Conservation (phyloP, 2,888 invertebrate genomes). For the Apomyelois bistriatella region DNA sequence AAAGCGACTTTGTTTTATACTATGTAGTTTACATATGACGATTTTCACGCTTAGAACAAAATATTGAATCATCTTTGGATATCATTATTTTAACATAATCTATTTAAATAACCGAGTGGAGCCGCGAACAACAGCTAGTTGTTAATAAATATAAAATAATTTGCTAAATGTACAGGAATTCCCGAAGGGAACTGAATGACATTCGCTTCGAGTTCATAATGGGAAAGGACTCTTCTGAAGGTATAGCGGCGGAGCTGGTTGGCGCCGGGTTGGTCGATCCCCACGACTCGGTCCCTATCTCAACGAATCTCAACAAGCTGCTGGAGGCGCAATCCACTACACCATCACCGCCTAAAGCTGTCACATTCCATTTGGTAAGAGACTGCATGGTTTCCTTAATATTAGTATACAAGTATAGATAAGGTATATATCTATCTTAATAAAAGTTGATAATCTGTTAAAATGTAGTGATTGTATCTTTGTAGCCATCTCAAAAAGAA, state of each 20-base stretch:
- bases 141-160: background rate
- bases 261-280: constrained; percentile 96
- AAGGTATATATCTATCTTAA: no score
- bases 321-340: constrained; percentile 31
- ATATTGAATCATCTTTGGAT: no score
- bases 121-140: no score
- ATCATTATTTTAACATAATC: no score
- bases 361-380: constrained; percentile 64
- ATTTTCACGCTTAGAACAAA: no score
- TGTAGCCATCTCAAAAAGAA: no score
- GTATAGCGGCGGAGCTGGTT: constrained; percentile 95
- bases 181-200: constrained; percentile 95
- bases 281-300: constrained; percentile 51
- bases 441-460: no score
- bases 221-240: constrained; percentile 93
- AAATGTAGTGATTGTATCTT: no score
- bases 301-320: constrained; percentile 46
- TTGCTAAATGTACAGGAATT: constrained; percentile 81
- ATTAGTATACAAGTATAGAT: no score
- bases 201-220: constrained; percentile 97
- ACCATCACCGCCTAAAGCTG: constrained; percentile 28
- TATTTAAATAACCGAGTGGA: no score
- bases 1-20: no score
- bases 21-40: no score
- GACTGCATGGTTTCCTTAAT: constrained; percentile 16